A percentile compares a stretch with the other conserved stretches of the same genome.
Evolutionary conservation across 37 sponge, comb jelly and placozoan genomes (phyloP).

Genomic region (Halisarca cf. caerulea): DNA sequence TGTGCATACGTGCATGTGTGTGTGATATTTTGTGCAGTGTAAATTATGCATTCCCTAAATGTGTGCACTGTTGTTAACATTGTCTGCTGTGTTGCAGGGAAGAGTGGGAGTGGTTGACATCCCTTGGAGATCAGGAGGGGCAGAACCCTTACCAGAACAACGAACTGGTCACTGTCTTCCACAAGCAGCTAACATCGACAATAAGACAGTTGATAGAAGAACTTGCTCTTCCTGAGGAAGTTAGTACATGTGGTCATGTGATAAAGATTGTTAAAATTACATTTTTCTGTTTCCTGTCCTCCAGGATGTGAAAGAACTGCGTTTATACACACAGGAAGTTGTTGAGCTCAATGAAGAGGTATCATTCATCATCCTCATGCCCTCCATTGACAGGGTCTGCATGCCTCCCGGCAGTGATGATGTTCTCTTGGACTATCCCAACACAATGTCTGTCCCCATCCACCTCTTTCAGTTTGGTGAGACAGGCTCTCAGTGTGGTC

Average conservation of each 20-base stretch:
- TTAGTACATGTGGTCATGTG: neutral
- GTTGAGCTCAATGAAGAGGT: conserved; percentile 85
- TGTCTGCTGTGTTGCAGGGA: conserved; percentile 34
- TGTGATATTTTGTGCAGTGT: neutral
- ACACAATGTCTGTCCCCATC: conserved; percentile 63
- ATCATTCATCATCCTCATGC: conserved; percentile 73
- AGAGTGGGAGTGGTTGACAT: conserved; percentile 73
- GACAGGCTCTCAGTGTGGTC: neutral
- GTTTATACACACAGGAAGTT: conserved; percentile 74
- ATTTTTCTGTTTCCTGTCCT: neutral
- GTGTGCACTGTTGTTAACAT: neutral
- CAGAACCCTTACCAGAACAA: neutral
- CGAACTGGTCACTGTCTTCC: conserved; percentile 14
- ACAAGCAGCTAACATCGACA: neutral
- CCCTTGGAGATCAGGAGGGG: neutral
- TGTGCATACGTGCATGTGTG: no score
- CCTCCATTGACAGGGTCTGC: conserved; percentile 76
- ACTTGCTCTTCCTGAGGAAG: neutral
- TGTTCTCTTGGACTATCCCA: conserved; percentile 36
- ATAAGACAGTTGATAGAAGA: neutral
- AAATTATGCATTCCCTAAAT: neutral
- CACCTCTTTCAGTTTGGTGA: conserved; percentile 78
- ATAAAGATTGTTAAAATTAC: no score
- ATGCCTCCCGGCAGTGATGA: conserved; percentile 75
- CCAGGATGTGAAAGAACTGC: conserved; percentile 58